These are phyloP conservation scores for Halocaridina rubra DNA, from an alignment of 2,888 invertebrate species.

Conservation along the genomic window DNA sequence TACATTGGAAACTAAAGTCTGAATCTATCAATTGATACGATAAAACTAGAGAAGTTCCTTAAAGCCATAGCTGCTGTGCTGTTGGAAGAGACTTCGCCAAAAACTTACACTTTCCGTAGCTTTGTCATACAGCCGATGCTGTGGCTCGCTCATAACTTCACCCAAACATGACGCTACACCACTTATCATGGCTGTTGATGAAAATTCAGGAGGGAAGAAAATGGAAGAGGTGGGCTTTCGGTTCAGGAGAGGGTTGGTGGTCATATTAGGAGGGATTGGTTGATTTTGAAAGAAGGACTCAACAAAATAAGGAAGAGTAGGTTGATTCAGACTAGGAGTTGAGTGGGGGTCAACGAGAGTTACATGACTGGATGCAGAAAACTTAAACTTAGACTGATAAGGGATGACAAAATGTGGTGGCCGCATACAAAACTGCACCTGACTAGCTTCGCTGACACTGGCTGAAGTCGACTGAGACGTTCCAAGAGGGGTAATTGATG, in stretches of 20 bases:
- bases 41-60: constrained; percentile 25
- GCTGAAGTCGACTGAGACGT: constrained; percentile 12
- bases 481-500: constrained; percentile 39
- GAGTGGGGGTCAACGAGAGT: constrained; percentile 12
- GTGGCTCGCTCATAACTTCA: constrained; percentile 43
- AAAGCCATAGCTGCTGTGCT: constrained; percentile 32
- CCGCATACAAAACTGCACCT: constrained; percentile 43
- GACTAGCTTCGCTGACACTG: constrained; percentile 29
- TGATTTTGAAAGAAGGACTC: neutral
- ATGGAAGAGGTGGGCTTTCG: constrained; percentile 25
- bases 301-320: neutral
- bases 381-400: constrained; percentile 26
- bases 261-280: neutral
- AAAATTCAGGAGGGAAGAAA: constrained; percentile 50
- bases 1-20: no score
- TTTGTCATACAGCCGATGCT: constrained; percentile 28
- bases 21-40: no score
- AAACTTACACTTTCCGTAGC: constrained; percentile 43
- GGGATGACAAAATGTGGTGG: constrained; percentile 9
- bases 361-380: constrained; percentile 20
- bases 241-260: constrained; percentile 3
- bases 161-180: constrained; percentile 38
- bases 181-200: constrained; percentile 38
- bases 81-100: neutral
- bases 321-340: constrained; percentile 23